A percentile compares a stretch with the other conserved stretches of the same genome.
Conservation (phyloP, 2,797 vertebrate genomes). For the Scolopax bukidnonensis region DNA sequence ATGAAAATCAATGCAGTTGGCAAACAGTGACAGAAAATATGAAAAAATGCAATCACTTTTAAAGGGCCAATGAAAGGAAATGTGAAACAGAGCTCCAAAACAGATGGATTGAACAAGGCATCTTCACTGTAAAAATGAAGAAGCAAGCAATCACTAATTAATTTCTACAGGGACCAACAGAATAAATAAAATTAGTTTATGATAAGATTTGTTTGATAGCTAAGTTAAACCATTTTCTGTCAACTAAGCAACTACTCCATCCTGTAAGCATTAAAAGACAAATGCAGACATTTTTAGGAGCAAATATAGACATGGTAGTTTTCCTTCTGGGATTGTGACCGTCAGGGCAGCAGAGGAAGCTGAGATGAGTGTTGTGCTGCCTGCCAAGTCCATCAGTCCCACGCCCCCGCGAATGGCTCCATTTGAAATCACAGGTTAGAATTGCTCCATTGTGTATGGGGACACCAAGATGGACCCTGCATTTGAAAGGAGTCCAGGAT, state of each 20-base stretch:
- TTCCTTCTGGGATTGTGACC: background rate
- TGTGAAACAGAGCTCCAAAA: background rate
- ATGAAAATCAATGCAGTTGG: constrained; percentile 65
- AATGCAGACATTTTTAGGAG: background rate
- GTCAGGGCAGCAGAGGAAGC: background rate
- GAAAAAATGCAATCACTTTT: background rate
- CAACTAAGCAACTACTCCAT: background rate
- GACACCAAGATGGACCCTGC: too few species aligned
- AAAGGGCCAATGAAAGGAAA: constrained; percentile 14
- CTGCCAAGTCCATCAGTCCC: background rate
- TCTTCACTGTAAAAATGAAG: background rate
- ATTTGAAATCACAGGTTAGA: background rate
- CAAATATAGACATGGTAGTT: background rate
- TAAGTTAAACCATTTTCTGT: background rate
- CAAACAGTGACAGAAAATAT: constrained; percentile 6
- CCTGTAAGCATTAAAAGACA: background rate
- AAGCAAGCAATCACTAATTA: background rate
- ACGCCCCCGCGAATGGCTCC: background rate
- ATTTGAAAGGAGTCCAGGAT: background rate
- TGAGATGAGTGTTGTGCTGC: background rate
- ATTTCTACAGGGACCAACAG: constrained; percentile 16
- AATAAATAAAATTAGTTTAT: constrained; percentile 18
- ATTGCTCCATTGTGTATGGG: background rate
- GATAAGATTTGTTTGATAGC: background rate
- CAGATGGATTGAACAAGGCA: background rate